Conservation (phyloP, 1,140 invertebrate species). For the Polyergus mexicanus region DNA sequence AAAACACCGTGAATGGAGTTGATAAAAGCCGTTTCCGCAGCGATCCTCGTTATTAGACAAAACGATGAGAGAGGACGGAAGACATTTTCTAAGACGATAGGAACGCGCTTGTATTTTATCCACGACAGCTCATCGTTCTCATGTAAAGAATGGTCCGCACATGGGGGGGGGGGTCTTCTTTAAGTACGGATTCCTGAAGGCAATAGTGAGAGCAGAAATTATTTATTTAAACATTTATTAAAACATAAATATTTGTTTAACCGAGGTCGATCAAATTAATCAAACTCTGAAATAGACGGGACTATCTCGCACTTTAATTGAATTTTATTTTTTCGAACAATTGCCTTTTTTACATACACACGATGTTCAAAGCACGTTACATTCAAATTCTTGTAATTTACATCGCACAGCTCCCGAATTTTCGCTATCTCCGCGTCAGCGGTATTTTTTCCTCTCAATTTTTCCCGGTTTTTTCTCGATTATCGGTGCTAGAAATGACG, state of each 20-base stretch:
- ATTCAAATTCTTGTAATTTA: slow-evolving; percentile 20
- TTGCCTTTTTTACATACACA: neutral
- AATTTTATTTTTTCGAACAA: neutral
- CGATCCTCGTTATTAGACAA: slow-evolving; percentile 6
- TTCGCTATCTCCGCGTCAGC: neutral
- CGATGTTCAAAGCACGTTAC: slow-evolving; percentile 2
- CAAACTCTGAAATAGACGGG: neutral
- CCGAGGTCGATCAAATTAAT: neutral
- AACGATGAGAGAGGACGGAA: slow-evolving; percentile 3
- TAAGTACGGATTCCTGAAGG: neutral
- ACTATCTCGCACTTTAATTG: neutral
- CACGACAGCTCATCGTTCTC: neutral
- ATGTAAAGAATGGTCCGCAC: neutral
- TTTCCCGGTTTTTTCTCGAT: slow-evolving; percentile 19
- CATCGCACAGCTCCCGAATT: neutral
- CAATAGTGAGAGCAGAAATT: neutral
- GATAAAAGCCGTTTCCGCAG: slow-evolving; percentile 22
- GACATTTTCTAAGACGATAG: neutral
- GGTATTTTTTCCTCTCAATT: slow-evolving; percentile 28
- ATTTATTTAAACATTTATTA: neutral
- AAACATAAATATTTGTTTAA: neutral
- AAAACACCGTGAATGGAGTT: slow-evolving; percentile 28
- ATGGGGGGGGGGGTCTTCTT: neutral
- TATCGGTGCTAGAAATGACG: neutral
- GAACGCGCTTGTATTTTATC: neutral